phyloP scores from a whole-genome alignment of 1,140 invertebrate species.

The Solenopsis fugax region DNA sequence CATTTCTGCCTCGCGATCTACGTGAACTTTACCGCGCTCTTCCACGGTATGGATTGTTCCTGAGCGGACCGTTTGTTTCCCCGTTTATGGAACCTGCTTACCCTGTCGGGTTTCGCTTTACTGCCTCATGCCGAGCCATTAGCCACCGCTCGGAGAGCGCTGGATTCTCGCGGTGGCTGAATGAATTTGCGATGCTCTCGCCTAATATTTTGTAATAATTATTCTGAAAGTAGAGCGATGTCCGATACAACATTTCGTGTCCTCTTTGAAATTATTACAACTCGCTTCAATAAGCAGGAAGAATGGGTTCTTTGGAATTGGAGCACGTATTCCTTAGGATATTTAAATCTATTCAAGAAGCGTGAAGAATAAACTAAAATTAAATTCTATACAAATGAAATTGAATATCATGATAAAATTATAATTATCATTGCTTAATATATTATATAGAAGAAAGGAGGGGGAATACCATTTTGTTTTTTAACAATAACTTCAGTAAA shows the following conservation, averaged over 20 bases:
- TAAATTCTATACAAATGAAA: neutral
- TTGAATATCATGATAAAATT: neutral
- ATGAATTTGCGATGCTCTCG: constrained; percentile 53
- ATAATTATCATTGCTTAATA: neutral
- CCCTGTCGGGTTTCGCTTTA: constrained; percentile 55
- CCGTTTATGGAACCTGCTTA: constrained; percentile 59
- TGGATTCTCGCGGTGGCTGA: constrained; percentile 33
- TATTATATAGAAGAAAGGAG: too few relatives aligned
- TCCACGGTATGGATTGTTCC: constrained; percentile 48
- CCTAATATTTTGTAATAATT: constrained; percentile 59
- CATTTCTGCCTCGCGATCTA: constrained; percentile 37
- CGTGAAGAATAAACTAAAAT: neutral
- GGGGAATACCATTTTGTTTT: too few relatives aligned
- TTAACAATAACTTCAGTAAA: too few relatives aligned
- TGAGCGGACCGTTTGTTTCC: constrained; percentile 53
- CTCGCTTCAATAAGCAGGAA: constrained; percentile 2
- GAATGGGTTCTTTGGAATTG: neutral
- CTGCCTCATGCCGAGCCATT: constrained; percentile 49
- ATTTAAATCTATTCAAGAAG: neutral
- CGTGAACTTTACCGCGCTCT: constrained; percentile 29
- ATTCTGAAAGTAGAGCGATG: constrained; percentile 42
- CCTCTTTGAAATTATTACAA: constrained; percentile 25
- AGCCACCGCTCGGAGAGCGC: constrained; percentile 44
- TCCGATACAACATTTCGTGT: neutral
- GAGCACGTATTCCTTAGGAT: neutral